Conservation (phyloP, 2,888 invertebrate genomes). For the Apocheima hispidaria region DNA sequence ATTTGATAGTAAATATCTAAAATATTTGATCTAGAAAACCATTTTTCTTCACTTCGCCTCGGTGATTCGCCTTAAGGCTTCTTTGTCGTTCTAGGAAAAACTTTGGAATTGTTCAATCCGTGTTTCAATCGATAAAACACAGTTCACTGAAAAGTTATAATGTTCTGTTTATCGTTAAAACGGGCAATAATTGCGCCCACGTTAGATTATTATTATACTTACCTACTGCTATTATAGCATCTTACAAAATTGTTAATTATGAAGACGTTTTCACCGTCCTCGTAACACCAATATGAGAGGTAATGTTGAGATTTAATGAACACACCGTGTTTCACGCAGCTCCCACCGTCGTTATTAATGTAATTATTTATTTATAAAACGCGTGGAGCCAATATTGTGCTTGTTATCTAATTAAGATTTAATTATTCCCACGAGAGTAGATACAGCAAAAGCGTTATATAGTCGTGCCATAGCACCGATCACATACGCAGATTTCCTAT, state of each 20-base stretch:
- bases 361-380: slow-evolving; percentile 18
- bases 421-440: not conserved
- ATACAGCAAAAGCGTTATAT: too few species aligned
- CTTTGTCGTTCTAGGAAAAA: too few species aligned
- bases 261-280: slow-evolving; percentile 20
- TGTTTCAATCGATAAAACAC: too few species aligned
- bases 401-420: slow-evolving; percentile 13
- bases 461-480: too few species aligned
- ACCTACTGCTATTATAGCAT: slow-evolving; percentile 9
- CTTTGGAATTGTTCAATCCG: too few species aligned
- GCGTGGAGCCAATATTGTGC: slow-evolving; percentile 5
- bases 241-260: slow-evolving; percentile 22
- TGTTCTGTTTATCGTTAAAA: not conserved
- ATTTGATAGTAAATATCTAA: too few species aligned
- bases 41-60: too few species aligned
- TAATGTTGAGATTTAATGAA: slow-evolving; percentile 21
- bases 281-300: slow-evolving; percentile 27
- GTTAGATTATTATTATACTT: not conserved
- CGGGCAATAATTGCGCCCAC: not conserved
- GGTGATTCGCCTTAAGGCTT: too few species aligned
- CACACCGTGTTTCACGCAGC: slow-evolving; percentile 17
- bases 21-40: too few species aligned
- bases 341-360: slow-evolving; percentile 7
- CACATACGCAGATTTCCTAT: too few species aligned
- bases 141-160: too few species aligned